Base-by-base conservation (phyloP, 2,113 vertebrate species). In the Grammomys surdaster region DNA sequence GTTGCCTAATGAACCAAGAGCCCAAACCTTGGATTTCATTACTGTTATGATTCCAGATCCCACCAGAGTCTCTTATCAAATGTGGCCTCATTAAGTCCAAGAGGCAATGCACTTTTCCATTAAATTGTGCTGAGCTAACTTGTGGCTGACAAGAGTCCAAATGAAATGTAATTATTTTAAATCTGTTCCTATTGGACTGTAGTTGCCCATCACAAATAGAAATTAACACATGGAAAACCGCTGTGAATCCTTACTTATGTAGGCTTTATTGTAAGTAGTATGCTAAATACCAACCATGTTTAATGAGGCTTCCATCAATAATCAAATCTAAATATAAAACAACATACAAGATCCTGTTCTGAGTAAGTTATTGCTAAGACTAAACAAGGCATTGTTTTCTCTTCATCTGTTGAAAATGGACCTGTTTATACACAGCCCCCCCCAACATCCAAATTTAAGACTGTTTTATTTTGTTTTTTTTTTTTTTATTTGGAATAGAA, bases 1-100 rank as follows among this genome's bases (percentile, higher is more conserved):
- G 96, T 97, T 98, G 97, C 98, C 97, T 99, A 98, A 98, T 98
- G 98, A 98, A 98, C 97, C 98, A 98, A 97, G 96, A 97, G 93
- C 77, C 96, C 85, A 98, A 98, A 98, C 91, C 97, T 97, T 98
- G 97, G 97, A 98, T 98, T 98, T 98, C 98, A 97, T 98, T 98
- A 97, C 96, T 97, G 82, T 98, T 98, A 96, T 97, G 96, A 98
- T 98, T 98, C 96, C 95, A 98, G 98, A 98, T 98, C 97, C 97
- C 97, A 97, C 96, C 96, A 96, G 96, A 98, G 96, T 98, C 95
- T 98, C 96, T 98, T 97, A 96, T 98, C 97, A 98, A 98, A 98
- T 97, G 97, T 97, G 89, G 97, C 97, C 97, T 98, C 98, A 98
- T 98, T 98, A 98, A 98, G 97, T 95, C 96, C 96, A 98, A 98